These are phyloP conservation scores for Hylyphantes graminicola DNA, from an alignment of 1,140 invertebrate species.

Conservation along the genomic window DNA sequence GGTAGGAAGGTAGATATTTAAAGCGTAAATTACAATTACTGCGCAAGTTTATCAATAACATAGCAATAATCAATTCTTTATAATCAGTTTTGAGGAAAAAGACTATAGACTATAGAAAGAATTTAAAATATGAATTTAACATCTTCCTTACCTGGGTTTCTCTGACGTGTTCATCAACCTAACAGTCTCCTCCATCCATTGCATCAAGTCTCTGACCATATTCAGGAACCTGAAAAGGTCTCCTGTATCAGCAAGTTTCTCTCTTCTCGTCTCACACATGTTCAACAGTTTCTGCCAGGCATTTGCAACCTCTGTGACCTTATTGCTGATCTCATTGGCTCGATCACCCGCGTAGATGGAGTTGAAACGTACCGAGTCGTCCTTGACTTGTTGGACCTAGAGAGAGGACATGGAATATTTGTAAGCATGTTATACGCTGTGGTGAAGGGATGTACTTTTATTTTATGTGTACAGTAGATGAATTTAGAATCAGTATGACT, in stretches of 20 bases:
- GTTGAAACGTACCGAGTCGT: conserved; percentile 88
- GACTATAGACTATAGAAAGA: no score
- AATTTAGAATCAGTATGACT: no score
- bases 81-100: neutral
- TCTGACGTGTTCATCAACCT: conserved; percentile 97
- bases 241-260: conserved; percentile 90
- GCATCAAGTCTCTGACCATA: conserved; percentile 92
- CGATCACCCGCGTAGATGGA: conserved; percentile 97
- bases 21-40: no score
- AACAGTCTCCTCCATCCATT: conserved; percentile 99
- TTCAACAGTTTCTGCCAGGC: conserved; percentile 93
- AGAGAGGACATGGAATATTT: neutral
- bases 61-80: neutral
- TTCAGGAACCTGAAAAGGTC: conserved; percentile 98
- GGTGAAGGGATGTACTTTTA: no score
- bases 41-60: neutral
- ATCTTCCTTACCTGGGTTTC: conserved; percentile 80
- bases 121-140: no score
- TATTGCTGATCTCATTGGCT: conserved; percentile 92
- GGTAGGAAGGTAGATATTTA: no score
- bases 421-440: no score
- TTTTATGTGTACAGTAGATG: no score
- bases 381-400: conserved; percentile 87
- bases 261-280: conserved; percentile 84
- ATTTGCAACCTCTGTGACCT: conserved; percentile 91